Conservation (phyloP, 2,113 vertebrate genomes). For the Brienomyrus brachyistius region DNA sequence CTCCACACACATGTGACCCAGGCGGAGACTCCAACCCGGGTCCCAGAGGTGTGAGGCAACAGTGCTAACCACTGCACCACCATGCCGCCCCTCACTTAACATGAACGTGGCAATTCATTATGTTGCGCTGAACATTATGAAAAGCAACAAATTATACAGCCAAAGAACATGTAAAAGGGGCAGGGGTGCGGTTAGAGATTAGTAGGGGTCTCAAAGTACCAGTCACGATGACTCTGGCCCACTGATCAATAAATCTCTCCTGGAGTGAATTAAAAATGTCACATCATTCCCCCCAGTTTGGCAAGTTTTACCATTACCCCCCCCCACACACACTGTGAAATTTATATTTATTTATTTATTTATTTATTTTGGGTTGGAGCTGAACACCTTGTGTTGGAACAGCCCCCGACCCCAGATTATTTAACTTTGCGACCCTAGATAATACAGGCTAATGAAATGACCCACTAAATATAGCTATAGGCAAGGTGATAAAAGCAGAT, state of each 20-base stretch:
- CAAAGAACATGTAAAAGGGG: background rate
- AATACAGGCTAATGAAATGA: background rate
- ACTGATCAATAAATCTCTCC: background rate
- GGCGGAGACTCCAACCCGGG: too few relatives aligned
- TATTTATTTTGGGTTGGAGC: too few relatives aligned
- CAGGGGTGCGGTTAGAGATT: background rate
- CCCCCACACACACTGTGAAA: too few relatives aligned
- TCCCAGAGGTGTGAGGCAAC: too few relatives aligned
- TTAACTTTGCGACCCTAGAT: background rate
- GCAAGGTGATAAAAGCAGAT: background rate
- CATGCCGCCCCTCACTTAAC: background rate
- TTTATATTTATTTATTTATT: too few relatives aligned
- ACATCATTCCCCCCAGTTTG: too few relatives aligned
- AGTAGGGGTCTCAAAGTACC: background rate
- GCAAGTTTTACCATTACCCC: too few relatives aligned
- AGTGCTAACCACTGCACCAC: too few relatives aligned
- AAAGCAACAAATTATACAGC: background rate
- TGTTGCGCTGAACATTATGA: background rate
- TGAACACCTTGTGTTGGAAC: too few relatives aligned
- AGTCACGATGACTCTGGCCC: too few relatives aligned
- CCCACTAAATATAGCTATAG: background rate
- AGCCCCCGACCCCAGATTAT: background rate
- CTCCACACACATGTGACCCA: too few relatives aligned
- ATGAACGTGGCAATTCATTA: background rate
- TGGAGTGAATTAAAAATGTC: too few relatives aligned